Percentiles rank a stretch among this genome's conserved stretches.
Evolutionary conservation across 2,888 invertebrate species (phyloP).

Genomic region (Operophtera brumata): DNA sequence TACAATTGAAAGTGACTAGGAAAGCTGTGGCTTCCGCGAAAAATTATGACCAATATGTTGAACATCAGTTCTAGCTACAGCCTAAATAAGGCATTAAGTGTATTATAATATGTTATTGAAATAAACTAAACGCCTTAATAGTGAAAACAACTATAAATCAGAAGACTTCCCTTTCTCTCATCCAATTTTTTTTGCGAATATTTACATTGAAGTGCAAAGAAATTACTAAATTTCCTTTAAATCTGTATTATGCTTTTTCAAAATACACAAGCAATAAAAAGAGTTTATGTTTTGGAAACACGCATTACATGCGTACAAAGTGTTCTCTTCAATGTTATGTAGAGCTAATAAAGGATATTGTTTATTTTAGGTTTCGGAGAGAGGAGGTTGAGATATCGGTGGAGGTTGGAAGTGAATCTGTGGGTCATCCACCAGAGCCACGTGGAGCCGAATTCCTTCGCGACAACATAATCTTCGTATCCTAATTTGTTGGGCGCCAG

Average conservation of each 20-base stretch:
- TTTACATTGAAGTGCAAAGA: not conserved
- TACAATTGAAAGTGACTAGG: not conserved
- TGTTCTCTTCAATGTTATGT: slow-evolving; percentile 43
- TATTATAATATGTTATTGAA: not conserved
- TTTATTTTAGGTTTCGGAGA: slow-evolving; percentile 40
- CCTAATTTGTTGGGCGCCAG: slow-evolving; percentile 62
- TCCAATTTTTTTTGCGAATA: slow-evolving; percentile 6
- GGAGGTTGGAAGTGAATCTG: slow-evolving; percentile 19
- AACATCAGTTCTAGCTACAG: not conserved
- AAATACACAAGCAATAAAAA: slow-evolving; percentile 27
- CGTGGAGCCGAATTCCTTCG: slow-evolving; percentile 47
- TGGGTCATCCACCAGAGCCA: slow-evolving; percentile 28
- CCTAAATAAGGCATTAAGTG: slow-evolving; percentile 3
- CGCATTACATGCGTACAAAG: slow-evolving; percentile 42
- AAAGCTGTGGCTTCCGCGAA: slow-evolving; percentile 2
- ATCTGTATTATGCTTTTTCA: slow-evolving; percentile 13
- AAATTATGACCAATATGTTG: not conserved
- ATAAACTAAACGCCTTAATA: not conserved
- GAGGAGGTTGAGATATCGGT: slow-evolving; percentile 17
- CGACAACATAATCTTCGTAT: slow-evolving; percentile 61
- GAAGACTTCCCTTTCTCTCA: not conserved
- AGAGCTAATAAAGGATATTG: slow-evolving; percentile 50
- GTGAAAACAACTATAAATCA: not conserved
- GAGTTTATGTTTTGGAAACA: slow-evolving; percentile 42
- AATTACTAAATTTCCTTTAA: slow-evolving; percentile 15